Evolutionary conservation across 2,797 vertebrate species (phyloP), one percentile per base, ranked within the genome.

Genomic region (Cyclura pinguis): DNA sequence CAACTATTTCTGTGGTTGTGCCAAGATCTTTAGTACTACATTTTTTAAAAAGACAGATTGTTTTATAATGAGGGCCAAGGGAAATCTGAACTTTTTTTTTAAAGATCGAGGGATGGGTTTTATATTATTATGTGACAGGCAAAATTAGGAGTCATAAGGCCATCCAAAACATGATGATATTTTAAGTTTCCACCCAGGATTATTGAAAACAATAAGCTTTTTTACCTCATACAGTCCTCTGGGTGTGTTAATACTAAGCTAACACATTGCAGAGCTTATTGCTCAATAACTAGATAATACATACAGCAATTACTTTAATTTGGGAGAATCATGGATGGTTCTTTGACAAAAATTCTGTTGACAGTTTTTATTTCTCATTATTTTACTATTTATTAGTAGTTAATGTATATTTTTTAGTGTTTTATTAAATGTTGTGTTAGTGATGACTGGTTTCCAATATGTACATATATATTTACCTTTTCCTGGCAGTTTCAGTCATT

Each of bases 271-370:
- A 91, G 91, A 82, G 85, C 93, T 50, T 86, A 29, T 77, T 86
- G 91, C 89, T 94, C 86, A 84, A 88, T 94, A 93, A 94, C 89
- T 90, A 96, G 91, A 93, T 84, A 84, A 89, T 90, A 77, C 84
- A 89, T 77, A 91, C 92, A 64, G 64, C 32, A 80, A 52, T 91
- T 87, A 80, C 86, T 84, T 88, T 16, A 87, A 80, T 84, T 91
- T 73, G 47, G 78, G 0, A 57, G 81, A 52, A 24, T 85, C 50
- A 32, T 14, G 5, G 27, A 55, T 77, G 85, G 85, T 89, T 93
- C 91, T 84, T 84, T 84, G 59, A 76, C 59, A 62, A 82, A 80
- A 89, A 89, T 89, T 50, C 10, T 85, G 55, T 47, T 90, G 64
- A 90, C 92, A 91, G 47, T 91, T 91, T 85, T 82, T 89, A 88